Percentiles rank a stretch among this genome's conserved stretches.
Conservation (phyloP, 2,113 vertebrate species). For the Macheiramphus alcinus region DNA sequence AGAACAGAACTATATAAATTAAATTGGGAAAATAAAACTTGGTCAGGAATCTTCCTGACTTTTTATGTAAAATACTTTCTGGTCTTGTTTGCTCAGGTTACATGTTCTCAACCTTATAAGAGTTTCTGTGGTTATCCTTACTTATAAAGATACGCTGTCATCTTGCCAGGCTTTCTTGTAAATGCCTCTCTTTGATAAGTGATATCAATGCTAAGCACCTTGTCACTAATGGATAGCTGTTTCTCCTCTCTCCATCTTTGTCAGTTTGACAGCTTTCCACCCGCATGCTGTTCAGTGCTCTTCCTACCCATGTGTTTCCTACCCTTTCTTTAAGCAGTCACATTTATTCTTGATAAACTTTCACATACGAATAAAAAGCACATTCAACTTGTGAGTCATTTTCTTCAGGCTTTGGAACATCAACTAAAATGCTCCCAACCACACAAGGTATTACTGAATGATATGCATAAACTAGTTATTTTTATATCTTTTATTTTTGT, state of each 20-base stretch:
- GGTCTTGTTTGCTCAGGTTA: not conserved
- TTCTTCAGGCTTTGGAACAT: not conserved
- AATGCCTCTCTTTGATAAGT: slow-evolving; percentile 23
- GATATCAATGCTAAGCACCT: slow-evolving; percentile 33
- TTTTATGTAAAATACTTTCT: not conserved
- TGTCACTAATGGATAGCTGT: not conserved
- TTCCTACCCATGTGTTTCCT: slow-evolving; percentile 31
- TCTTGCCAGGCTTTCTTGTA: not conserved
- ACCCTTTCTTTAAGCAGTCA: not conserved
- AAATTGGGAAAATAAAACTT: not conserved
- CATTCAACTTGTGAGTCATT: not conserved
- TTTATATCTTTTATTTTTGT: not conserved
- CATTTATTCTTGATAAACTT: not conserved
- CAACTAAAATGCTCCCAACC: not conserved
- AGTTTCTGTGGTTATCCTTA: not conserved
- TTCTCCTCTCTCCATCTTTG: not conserved
- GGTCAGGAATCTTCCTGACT: not conserved
- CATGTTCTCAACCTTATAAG: not conserved
- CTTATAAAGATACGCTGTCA: not conserved
- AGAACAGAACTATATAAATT: not conserved
- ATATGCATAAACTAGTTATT: not conserved
- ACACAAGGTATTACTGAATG: not conserved
- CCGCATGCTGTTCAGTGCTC: not conserved
- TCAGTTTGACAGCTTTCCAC: slow-evolving; percentile 17
- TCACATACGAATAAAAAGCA: not conserved